Evolutionary conservation across 2,113 vertebrate species (phyloP), one percentile per base, ranked within the genome.

Genomic region (Lethenteron reissneri): DNA sequence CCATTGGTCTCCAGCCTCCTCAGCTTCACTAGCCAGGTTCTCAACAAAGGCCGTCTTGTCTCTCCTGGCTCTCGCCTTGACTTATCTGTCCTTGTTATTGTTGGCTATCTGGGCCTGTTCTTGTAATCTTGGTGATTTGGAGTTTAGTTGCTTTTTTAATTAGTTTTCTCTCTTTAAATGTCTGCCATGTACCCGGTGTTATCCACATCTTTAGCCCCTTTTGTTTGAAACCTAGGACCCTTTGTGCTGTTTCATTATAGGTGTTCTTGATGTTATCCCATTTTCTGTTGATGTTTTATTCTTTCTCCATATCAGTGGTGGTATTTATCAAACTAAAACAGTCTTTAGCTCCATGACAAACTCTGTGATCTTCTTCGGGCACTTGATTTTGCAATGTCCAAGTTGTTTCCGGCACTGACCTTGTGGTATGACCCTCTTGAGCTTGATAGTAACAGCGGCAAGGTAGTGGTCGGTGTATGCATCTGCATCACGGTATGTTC

Each of bases 251-350:
- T 11, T 68, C 10, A 68, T 25, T 17, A 11, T 68, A 64, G 60
- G 60, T 64, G 60, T 64, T 64, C 60, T 64, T 64, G 60, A 64
- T 64, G 60, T 64, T 64, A 14, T 64, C 17, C 60, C 60, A 64
- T 64, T 64, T 64, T 64, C 17, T 64, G 14, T 64, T 19, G 25
- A 17, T 10, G 8, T 17, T 68, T 17, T 68, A 9, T 10, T 68
- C n/a, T 17, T 11, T 25, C 25, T 68, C 64, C 25, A n/a, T 10
- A 2, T 68, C 64, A 68, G 10, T 68, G 64, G 64, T 68, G 25
- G n/a, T 25, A 68, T 10, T 17, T 25, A 68, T 15, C 10, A 11
- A n/a, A 68, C 64, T 11, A 11, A 68, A 8, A 68, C 64, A 11
- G 25, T 68, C 25, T 25, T 68, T 10, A 68, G 17, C 17, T 64